Evolutionary conservation across 2,113 vertebrate genomes (phyloP).

Genomic region (Grallaria varia): DNA sequence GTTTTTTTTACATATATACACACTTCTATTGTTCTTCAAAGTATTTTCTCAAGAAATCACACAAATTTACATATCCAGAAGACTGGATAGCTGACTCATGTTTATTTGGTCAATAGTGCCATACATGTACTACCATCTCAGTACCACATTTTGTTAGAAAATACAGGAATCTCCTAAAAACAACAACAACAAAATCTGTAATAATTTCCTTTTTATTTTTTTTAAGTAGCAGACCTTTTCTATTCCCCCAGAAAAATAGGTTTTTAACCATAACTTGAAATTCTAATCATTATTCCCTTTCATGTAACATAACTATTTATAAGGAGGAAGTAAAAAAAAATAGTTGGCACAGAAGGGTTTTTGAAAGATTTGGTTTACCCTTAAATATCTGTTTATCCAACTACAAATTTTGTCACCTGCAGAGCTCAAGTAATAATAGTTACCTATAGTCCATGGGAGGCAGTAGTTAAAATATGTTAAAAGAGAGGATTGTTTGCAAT

Average conservation of each 20-base stretch:
- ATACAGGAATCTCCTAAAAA: background rate
- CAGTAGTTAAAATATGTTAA: conserved; percentile 5
- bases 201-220: background rate
- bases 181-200: background rate
- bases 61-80: background rate
- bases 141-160: background rate
- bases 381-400: background rate
- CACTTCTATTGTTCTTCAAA: background rate
- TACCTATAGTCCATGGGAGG: background rate
- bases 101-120: background rate
- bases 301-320: background rate
- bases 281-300: background rate
- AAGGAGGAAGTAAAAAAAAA: background rate
- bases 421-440: background rate
- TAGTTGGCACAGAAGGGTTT: background rate
- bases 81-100: background rate
- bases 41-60: background rate
- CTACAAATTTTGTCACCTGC: background rate
- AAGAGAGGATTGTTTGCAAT: background rate
- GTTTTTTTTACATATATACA: background rate
- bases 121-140: background rate
- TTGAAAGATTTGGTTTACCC: background rate
- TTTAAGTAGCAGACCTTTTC: background rate
- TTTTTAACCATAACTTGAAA: background rate
- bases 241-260: background rate